Conservation (phyloP, 2,113 vertebrate species). For the Podarcis raffonei region DNA sequence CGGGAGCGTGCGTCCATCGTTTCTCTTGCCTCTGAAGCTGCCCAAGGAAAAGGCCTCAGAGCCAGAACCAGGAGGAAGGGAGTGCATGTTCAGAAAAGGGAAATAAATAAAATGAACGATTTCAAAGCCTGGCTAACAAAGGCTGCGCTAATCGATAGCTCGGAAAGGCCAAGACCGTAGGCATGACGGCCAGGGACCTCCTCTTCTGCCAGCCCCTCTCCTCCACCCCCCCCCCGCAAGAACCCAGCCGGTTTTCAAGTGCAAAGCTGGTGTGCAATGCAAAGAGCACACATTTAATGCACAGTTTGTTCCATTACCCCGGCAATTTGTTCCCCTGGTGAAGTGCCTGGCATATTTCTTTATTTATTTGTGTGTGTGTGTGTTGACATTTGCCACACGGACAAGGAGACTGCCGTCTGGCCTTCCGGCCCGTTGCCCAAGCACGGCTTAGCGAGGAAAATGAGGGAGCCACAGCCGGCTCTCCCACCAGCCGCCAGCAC, state of each 20-base stretch:
- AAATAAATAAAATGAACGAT: background rate
- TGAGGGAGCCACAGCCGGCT: background rate
- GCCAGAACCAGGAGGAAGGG: background rate
- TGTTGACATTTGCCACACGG: accelerated
- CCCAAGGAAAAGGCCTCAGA: background rate
- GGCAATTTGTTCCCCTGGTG: too few species aligned
- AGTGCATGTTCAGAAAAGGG: background rate
- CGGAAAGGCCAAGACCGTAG: background rate
- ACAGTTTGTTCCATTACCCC: background rate
- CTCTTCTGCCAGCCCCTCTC: background rate
- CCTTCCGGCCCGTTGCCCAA: too few species aligned
- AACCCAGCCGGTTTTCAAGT: background rate
- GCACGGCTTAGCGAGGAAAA: background rate
- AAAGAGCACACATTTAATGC: background rate
- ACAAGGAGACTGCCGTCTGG: background rate
- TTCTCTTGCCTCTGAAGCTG: background rate
- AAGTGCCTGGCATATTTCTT: background rate
- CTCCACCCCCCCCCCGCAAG: background rate
- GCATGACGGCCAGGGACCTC: background rate
- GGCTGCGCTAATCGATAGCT: background rate
- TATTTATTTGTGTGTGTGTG: background rate
- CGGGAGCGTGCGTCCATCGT: background rate
- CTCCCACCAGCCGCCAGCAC: too few species aligned
- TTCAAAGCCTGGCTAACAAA: background rate
- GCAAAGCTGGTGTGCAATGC: background rate